Evolutionary conservation across 2,797 vertebrate genomes (phyloP), one percentile per base, ranked within the genome.

Genomic region (Gymnoscopelus microlampas): DNA sequence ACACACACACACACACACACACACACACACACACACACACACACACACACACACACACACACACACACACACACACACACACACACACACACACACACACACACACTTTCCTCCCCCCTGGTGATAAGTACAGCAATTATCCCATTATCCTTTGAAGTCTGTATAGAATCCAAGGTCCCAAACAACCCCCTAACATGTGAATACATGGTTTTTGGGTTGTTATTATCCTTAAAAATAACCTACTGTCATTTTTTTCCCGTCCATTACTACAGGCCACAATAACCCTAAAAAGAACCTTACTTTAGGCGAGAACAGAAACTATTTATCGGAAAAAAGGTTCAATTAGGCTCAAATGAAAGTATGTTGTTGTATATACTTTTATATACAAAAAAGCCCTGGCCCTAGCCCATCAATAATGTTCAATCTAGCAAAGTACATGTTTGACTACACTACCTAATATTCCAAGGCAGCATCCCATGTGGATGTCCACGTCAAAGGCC

Each of bases 71-170:
- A 7, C 39, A 44, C 5, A 7, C 39, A 44, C 39, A 7, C 39
- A 44, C 39, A 7, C 39, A 44, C 5, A 7, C 39, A 44, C 39
- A 44, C 39, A 44, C 6, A 44, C 39, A 44, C 39, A 10, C 39
- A 44, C 5, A 44, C 39, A 44, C 39, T 44, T 10, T 74, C 72
- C 79, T 81, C 77, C 74, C 86, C 85, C 84, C 80, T 88, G 87
- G 88, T 88, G 82, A 70, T 91, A 87, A 89, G 83, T 83, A 85
- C 84, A 89, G 77, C 89, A 90, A 91, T 91, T 90, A 88, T 88
- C 74, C 83, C 78, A 85, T 92, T 90, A 89, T 90, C 86, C 88
- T 90, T 91, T 90, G 88, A 89, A 88, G 89, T 90, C 84, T 76
- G 82, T n/a, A 51, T 76, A 74, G 82, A 88, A 88, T 83, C 60